Evolutionary conservation across 2,113 vertebrate genomes (phyloP), one percentile per base, ranked within the genome.

Genomic region (Monopterus albus): DNA sequence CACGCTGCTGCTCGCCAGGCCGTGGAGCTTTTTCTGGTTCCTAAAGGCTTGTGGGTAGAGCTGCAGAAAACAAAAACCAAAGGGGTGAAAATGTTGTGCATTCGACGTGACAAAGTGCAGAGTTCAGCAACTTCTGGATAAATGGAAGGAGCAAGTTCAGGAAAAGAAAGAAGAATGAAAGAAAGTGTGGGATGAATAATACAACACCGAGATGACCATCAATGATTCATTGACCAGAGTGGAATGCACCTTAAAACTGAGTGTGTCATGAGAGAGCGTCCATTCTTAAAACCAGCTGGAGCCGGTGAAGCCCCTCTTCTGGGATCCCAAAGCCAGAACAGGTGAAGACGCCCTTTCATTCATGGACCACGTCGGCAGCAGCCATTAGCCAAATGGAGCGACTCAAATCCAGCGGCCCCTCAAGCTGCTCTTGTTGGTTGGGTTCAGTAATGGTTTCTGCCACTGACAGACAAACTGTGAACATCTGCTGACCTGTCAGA

Each of bases 201-300:
- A 80, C 80, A 85, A 43, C 55, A 45, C 72, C 17, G 56, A 6
- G 2, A 31, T 4, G 21, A 3, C 18, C 70, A 87, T 89, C 65
- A 89, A 90, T 82, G 77, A 89, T 91, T 89, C 64, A 90, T 68
- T 39, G 75, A 67, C 26, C 1, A 29, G 29, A 38, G 31, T 25
- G 60, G 26, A 57, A 72, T 3, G 43, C 26, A 0, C 29, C 64
- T 78, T 40, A 75, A 89, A 78, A 75, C 77, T 77, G 46, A 76
- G 64, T 56, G 10, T 38, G 55, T 75, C 43, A 28, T 59, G 68
- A 73, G 20, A 59, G 45, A 45, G 39, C 3, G 33, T 50, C 62
- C 86, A 86, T 88, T 89, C 75, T 87, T 73, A 84, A 85, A 83
- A 78, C 40, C 17, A 43, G 13, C 18, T 13, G 2, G n/a, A 42